These are phyloP conservation scores for Germaria angustata DNA, from an alignment of 2,888 invertebrate species.

Conservation along the genomic window DNA sequence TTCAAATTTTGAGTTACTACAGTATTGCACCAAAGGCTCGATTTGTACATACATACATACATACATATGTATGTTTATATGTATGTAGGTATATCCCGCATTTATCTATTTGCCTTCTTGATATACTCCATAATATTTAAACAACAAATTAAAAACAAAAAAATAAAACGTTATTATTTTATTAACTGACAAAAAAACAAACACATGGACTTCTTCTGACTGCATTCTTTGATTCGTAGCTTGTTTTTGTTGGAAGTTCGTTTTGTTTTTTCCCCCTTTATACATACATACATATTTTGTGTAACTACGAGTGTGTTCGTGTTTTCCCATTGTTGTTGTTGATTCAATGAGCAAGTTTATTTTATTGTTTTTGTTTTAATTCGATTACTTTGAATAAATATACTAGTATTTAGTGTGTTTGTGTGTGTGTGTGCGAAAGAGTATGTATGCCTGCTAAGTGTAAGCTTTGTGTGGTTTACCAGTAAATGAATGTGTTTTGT, in stretches of 20 bases:
- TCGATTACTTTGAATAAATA: not conserved
- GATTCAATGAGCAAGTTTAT: not conserved
- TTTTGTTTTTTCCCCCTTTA: slow-evolving; percentile 13
- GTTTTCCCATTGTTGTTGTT: slow-evolving; percentile 26
- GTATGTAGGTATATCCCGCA: too few species aligned
- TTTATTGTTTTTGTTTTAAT: not conserved
- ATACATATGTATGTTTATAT: not conserved
- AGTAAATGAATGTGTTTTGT: too few species aligned
- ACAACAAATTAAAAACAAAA: slow-evolving; percentile 2
- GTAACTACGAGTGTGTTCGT: slow-evolving; percentile 5
- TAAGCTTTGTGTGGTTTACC: not conserved
- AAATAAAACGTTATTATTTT: slow-evolving; percentile 19
- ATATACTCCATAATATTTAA: too few species aligned
- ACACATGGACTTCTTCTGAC: slow-evolving; percentile 44
- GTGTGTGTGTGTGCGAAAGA: not conserved
- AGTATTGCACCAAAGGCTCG: too few species aligned
- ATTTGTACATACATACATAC: too few species aligned
- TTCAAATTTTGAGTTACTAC: too few species aligned
- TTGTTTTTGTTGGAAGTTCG: not conserved
- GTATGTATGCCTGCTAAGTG: too few species aligned
- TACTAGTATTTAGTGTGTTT: too few species aligned
- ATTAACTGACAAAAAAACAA: slow-evolving; percentile 24
- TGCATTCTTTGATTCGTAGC: slow-evolving; percentile 27
- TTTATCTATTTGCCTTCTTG: too few species aligned
- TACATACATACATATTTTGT: not conserved